Conservation (phyloP, 2,888 invertebrate genomes). For the Cryptocephalus primarius region DNA sequence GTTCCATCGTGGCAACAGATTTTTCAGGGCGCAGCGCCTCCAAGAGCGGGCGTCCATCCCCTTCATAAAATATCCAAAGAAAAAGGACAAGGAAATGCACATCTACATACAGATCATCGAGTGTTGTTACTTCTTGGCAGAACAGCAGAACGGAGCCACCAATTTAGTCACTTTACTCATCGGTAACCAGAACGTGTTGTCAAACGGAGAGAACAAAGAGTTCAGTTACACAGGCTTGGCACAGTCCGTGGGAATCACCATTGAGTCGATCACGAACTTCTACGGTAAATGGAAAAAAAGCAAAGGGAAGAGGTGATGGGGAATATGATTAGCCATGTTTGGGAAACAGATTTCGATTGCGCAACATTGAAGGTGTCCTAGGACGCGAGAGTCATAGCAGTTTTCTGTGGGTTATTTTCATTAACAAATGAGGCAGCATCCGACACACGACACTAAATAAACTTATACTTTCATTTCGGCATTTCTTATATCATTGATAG, state of each 20-base stretch:
- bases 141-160: conserved; percentile 43
- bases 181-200: conserved; percentile 40
- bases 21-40: conserved; percentile 74
- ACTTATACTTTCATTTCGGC: conserved; percentile 9
- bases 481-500: conserved; percentile 11
- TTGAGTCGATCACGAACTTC: conserved; percentile 74
- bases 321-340: not conserved
- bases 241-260: conserved; percentile 67
- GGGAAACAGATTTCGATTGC: conserved; percentile 9
- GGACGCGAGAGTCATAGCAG: not conserved
- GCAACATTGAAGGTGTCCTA: conserved; percentile 5
- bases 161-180: conserved; percentile 70
- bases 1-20: conserved; percentile 76
- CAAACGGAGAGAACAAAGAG: conserved; percentile 44
- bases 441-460: too few species aligned
- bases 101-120: conserved; percentile 72
- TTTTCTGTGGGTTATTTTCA: conserved; percentile 8
- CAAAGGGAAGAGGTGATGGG: conserved; percentile 49
- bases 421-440: conserved; percentile 8
- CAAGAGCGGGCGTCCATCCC: conserved; percentile 67
- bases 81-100: conserved; percentile 62
- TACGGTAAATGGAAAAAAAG: conserved; percentile 76
- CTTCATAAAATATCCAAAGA: conserved; percentile 63
- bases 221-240: conserved; percentile 71
- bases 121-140: conserved; percentile 67